Evolutionary conservation across 2,888 invertebrate species (phyloP).

Genomic region (Tipula unca): DNA sequence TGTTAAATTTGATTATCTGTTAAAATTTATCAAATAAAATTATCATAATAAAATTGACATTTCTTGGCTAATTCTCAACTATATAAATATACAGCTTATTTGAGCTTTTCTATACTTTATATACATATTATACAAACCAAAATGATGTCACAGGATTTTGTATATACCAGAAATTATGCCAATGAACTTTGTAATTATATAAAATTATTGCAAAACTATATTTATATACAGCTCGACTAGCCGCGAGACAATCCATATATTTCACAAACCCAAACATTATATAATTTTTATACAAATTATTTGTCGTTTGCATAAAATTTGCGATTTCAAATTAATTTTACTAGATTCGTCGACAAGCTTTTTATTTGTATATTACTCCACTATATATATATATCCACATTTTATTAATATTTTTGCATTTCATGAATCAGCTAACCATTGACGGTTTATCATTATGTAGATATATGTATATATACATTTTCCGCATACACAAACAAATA

Average conservation of each 20-base stretch:
- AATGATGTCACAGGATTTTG: background rate
- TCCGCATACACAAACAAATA: background rate
- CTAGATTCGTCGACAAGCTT: background rate
- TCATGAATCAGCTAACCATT: background rate
- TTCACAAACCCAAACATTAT: background rate
- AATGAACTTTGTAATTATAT: background rate
- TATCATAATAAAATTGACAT: background rate
- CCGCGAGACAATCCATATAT: background rate
- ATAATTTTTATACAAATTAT: background rate
- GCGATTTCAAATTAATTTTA: background rate
- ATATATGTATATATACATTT: background rate
- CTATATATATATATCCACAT: too few relatives aligned
- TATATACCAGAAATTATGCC: background rate
- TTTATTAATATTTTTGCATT: background rate
- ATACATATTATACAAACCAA: background rate
- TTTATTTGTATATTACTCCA: too few relatives aligned
- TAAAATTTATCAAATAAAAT: background rate
- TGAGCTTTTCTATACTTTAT: background rate
- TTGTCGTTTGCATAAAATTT: background rate
- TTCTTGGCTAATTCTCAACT: background rate
- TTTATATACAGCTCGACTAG: background rate
- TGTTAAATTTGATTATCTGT: background rate
- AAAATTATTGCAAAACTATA: background rate
- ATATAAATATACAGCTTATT: background rate
- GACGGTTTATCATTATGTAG: background rate